Evolutionary conservation across 2,113 vertebrate species (phyloP).

Genomic region (Tyto alba): DNA sequence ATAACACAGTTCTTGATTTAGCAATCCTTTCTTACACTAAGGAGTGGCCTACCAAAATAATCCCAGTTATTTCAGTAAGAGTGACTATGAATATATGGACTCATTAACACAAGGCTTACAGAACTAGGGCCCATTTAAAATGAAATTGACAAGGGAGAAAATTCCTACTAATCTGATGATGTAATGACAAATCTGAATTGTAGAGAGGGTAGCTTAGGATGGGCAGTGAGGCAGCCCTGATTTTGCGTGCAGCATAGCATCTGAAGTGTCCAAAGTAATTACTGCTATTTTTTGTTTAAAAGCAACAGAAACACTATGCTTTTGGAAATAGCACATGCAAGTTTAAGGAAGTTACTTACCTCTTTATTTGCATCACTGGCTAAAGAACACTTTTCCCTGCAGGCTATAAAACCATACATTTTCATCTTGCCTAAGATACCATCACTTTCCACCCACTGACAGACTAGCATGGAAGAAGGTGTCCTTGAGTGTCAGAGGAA

Average conservation of each 20-base stretch:
- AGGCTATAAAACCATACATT: background rate
- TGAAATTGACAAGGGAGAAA: background rate
- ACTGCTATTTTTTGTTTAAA: slow-evolving; percentile 14
- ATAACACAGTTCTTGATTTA: background rate
- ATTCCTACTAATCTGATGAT: background rate
- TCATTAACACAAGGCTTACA: background rate
- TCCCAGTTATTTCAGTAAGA: background rate
- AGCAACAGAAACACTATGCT: background rate
- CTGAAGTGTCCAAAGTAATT: slow-evolving; percentile 21
- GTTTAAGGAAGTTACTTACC: slow-evolving; percentile 31
- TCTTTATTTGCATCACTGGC: slow-evolving; percentile 33
- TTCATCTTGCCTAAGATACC: background rate
- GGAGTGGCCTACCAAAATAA: background rate
- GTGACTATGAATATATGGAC: background rate
- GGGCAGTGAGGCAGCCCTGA: background rate
- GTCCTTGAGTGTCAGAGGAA: background rate
- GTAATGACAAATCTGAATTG: background rate
- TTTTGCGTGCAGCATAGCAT: background rate
- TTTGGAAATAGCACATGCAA: slow-evolving; percentile 5
- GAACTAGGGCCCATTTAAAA: background rate
- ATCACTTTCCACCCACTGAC: background rate
- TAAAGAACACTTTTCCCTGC: slow-evolving; percentile 48
- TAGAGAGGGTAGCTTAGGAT: background rate
- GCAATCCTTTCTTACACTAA: background rate
- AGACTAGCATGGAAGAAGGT: background rate